Conservation (phyloP, 2,888 invertebrate species). For the Caenorhabditis japonica region DNA sequence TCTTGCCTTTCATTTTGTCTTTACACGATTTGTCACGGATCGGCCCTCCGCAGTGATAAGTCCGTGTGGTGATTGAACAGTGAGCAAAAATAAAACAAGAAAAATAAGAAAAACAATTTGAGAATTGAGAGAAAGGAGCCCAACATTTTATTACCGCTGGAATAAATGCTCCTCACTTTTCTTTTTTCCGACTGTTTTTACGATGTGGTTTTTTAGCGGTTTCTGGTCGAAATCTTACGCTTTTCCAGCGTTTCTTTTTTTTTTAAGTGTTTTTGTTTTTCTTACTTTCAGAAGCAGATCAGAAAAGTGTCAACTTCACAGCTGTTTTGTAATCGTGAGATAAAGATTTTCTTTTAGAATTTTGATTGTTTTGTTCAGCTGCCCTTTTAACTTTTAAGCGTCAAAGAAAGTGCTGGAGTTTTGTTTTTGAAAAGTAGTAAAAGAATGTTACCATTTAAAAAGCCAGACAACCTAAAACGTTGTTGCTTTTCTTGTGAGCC, state of each 20-base stretch:
- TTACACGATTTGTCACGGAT: too few relatives aligned
- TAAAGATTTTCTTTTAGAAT: too few relatives aligned
- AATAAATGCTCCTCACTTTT: constrained; percentile 9
- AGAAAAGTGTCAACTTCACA: constrained; percentile 23
- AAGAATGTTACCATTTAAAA: too few relatives aligned
- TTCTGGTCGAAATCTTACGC: constrained; percentile 17
- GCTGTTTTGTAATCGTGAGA: too few relatives aligned
- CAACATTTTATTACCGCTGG: constrained; percentile 22
- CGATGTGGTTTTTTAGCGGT: constrained; percentile 1
- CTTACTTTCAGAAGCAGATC: not conserved
- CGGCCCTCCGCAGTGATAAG: not conserved
- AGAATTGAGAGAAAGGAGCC: not conserved
- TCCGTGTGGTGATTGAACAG: constrained; percentile 1
- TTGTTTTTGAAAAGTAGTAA: too few relatives aligned
- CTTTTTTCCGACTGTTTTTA: constrained; percentile 13
- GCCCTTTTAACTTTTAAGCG: too few relatives aligned
- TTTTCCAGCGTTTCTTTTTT: constrained; percentile 12
- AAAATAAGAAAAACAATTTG: too few relatives aligned
- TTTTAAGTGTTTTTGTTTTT: not conserved
- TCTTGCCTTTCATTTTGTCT: too few relatives aligned
- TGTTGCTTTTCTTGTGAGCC: too few relatives aligned
- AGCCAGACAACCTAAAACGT: too few relatives aligned
- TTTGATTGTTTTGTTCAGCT: too few relatives aligned
- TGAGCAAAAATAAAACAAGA: constrained; percentile 1
- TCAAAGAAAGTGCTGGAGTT: too few relatives aligned